phyloP scores from a whole-genome alignment of 2,888 invertebrate species.

The Euzophera pinguis region DNA sequence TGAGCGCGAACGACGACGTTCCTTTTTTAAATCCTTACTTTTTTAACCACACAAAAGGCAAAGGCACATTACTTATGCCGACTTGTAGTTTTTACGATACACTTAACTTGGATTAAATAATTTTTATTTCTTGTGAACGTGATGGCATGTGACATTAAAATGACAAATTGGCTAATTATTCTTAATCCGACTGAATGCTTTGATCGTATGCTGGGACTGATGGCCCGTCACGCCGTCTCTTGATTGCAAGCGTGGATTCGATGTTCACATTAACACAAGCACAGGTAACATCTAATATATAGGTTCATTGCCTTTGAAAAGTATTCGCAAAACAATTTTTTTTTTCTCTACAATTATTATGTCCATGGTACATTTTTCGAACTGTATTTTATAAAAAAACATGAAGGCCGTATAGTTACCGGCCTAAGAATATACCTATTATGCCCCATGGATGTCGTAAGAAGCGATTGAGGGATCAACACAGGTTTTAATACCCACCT shows the following conservation, averaged over 20 bases:
- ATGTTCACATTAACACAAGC: slow-evolving; percentile 15
- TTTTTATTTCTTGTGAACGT: slow-evolving; percentile 67
- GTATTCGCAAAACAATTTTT: slow-evolving; percentile 19
- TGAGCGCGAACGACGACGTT: slow-evolving; percentile 57
- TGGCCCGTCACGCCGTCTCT: slow-evolving; percentile 52
- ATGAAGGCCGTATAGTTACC: too few species aligned
- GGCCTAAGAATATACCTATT: too few species aligned
- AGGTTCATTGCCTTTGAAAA: slow-evolving; percentile 50
- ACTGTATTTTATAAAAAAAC: too few species aligned
- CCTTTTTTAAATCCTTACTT: slow-evolving; percentile 64
- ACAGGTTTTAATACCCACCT: too few species aligned
- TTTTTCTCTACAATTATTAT: background rate
- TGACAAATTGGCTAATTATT: slow-evolving; percentile 79
- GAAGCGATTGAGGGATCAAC: too few species aligned
- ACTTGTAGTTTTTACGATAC: slow-evolving; percentile 75
- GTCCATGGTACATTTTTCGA: too few species aligned
- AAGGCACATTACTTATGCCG: slow-evolving; percentile 72
- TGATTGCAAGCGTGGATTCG: slow-evolving; percentile 36
- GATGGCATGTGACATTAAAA: slow-evolving; percentile 80
- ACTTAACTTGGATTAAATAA: slow-evolving; percentile 69
- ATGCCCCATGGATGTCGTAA: too few species aligned
- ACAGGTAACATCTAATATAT: slow-evolving; percentile 26
- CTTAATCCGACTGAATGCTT: slow-evolving; percentile 71
- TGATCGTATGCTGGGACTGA: slow-evolving; percentile 56
- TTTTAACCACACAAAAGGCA: slow-evolving; percentile 68